Conservation (phyloP, 92 coral and sea anemone genomes). For the Muricea muricata region DNA sequence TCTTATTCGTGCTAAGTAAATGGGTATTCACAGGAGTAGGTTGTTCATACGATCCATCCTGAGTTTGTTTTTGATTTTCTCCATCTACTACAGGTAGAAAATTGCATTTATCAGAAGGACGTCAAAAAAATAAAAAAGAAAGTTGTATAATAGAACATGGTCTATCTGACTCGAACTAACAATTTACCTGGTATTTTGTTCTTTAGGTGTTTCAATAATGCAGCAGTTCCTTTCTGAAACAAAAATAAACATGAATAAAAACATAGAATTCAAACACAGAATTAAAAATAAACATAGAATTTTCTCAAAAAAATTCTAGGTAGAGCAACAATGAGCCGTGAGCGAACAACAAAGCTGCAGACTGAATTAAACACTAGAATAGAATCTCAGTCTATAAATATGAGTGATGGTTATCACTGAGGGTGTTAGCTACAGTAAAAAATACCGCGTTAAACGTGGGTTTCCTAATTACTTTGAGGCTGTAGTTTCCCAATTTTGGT, state of each 20-base stretch:
- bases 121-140: too few species aligned
- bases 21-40: slow-evolving; percentile 71
- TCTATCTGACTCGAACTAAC: not conserved
- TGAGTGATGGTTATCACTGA: too few species aligned
- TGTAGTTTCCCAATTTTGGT: too few species aligned
- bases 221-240: slow-evolving; percentile 89
- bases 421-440: too few species aligned
- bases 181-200: slow-evolving; percentile 90
- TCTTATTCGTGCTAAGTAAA: slow-evolving; percentile 74
- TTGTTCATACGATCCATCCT: slow-evolving; percentile 28
- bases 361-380: too few species aligned
- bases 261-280: not conserved
- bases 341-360: too few species aligned
- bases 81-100: slow-evolving; percentile 61
- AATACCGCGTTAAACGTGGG: too few species aligned
- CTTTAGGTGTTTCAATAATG: slow-evolving; percentile 78
- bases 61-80: slow-evolving; percentile 60
- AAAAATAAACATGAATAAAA: not conserved
- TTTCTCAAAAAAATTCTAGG: too few species aligned
- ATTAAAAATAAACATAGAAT: not conserved
- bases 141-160: not conserved
- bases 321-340: not conserved
- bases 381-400: too few species aligned
- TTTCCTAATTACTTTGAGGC: too few species aligned
- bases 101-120: too few species aligned